Conservation (phyloP, 2,113 vertebrate species). For the Octodon degus region DNA sequence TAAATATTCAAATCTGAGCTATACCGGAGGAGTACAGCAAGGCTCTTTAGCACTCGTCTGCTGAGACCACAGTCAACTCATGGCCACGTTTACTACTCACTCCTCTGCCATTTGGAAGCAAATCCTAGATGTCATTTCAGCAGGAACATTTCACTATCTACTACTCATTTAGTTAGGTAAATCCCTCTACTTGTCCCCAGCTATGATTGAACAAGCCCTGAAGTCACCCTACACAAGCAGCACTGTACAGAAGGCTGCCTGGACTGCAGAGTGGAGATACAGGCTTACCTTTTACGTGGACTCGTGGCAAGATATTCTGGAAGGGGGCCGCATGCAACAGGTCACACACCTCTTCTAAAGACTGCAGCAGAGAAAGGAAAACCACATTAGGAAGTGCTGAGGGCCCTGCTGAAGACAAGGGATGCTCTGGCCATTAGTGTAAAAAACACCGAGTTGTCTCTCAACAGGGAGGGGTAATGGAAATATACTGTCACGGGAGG, state of each 20-base stretch:
- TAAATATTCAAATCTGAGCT: background rate
- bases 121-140: background rate
- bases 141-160: background rate
- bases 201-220: background rate
- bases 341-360: conserved; percentile 94
- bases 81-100: no score
- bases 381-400: background rate
- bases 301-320: conserved; percentile 93
- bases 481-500: background rate
- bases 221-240: background rate
- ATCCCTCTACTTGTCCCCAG: background rate
- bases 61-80: background rate
- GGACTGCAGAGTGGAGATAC: background rate
- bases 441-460: conserved; percentile 25
- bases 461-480: background rate
- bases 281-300: conserved; percentile 92
- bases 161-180: background rate
- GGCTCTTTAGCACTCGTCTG: background rate
- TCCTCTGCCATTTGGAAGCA: background rate
- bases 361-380: conserved; percentile 82
- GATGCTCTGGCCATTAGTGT: background rate
- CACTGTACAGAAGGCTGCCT: background rate
- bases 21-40: background rate
- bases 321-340: conserved; percentile 92
- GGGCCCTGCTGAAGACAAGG: accelerated